Conservation (phyloP, 2,888 invertebrate genomes). For the Seira musarum region DNA sequence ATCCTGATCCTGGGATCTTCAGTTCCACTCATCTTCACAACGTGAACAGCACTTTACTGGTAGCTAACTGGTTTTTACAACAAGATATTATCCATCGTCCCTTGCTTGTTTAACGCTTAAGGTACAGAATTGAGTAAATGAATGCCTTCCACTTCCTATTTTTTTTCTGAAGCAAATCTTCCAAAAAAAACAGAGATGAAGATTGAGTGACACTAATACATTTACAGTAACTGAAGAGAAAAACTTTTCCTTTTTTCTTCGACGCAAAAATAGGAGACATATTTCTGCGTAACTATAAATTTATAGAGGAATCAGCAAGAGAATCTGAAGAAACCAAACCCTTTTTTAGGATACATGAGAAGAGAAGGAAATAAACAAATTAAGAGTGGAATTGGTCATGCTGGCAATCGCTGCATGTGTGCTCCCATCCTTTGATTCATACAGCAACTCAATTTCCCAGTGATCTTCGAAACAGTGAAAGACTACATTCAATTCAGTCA, state of each 20-base stretch:
- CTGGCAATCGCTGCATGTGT: slow-evolving; percentile 13
- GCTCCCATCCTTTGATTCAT: slow-evolving; percentile 10
- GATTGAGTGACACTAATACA: slow-evolving; percentile 42
- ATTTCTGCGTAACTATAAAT: background rate
- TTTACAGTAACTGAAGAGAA: slow-evolving; percentile 1
- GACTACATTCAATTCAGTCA: background rate
- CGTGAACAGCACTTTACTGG: too few relatives aligned
- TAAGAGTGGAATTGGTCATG: slow-evolving; percentile 6
- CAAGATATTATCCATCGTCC: too few relatives aligned
- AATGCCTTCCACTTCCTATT: too few relatives aligned
- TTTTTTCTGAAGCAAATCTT: slow-evolving; percentile 16
- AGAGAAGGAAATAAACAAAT: slow-evolving; percentile 1
- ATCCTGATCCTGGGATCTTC: too few relatives aligned
- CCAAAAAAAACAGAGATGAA: slow-evolving; percentile 21
- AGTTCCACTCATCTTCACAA: too few relatives aligned
- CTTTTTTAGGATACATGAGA: background rate
- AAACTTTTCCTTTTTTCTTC: background rate
- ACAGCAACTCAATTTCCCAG: slow-evolving; percentile 1
- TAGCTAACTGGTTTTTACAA: too few relatives aligned
- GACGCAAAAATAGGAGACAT: too few relatives aligned
- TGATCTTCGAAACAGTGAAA: background rate
- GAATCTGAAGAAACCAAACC: background rate
- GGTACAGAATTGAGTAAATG: slow-evolving; percentile 12
- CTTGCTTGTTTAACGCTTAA: too few relatives aligned
- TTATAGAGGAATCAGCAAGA: background rate